phyloP scores from a whole-genome alignment of 1,140 invertebrate species.

The Papilio aristodemus region DNA sequence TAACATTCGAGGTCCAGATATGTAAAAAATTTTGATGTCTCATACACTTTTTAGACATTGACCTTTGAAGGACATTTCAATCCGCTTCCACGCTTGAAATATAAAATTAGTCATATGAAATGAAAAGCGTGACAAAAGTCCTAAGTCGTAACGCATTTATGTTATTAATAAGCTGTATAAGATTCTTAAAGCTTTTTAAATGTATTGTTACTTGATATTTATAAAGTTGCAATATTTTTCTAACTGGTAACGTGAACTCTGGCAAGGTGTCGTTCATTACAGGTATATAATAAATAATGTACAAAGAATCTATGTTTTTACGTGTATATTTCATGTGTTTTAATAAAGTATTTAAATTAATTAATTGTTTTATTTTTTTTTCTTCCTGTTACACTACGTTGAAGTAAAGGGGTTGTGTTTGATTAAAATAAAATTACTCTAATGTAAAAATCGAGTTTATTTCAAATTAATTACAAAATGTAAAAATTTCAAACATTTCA shows the following conservation, averaged over 20 bases:
- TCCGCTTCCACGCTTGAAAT: too few relatives aligned
- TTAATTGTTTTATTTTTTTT: slow-evolving; percentile 17
- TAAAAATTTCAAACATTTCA: neutral
- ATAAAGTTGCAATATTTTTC: slow-evolving; percentile 12
- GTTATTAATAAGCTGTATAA: neutral
- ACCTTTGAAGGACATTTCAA: too few relatives aligned
- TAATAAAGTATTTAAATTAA: slow-evolving; percentile 43
- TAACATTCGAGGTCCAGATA: too few relatives aligned
- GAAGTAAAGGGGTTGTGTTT: too few relatives aligned
- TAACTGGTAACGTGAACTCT: slow-evolving; percentile 27
- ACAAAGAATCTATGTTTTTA: slow-evolving; percentile 49
- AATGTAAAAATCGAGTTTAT: slow-evolving; percentile 13
- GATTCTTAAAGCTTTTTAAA: neutral
- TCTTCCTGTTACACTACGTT: too few relatives aligned
- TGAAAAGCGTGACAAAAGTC: too few relatives aligned
- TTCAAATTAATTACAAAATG: neutral
- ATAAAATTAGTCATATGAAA: too few relatives aligned
- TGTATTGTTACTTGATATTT: neutral
- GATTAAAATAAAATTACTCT: neutral
- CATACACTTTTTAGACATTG: too few relatives aligned
- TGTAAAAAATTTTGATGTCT: too few relatives aligned
- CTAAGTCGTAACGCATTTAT: slow-evolving; percentile 16
- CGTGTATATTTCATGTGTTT: slow-evolving; percentile 43
- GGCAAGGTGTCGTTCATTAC: slow-evolving; percentile 36
- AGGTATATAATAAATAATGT: slow-evolving; percentile 42